Base-by-base conservation (phyloP, 2,888 invertebrate genomes). In the Amblyteles armatorius region DNA sequence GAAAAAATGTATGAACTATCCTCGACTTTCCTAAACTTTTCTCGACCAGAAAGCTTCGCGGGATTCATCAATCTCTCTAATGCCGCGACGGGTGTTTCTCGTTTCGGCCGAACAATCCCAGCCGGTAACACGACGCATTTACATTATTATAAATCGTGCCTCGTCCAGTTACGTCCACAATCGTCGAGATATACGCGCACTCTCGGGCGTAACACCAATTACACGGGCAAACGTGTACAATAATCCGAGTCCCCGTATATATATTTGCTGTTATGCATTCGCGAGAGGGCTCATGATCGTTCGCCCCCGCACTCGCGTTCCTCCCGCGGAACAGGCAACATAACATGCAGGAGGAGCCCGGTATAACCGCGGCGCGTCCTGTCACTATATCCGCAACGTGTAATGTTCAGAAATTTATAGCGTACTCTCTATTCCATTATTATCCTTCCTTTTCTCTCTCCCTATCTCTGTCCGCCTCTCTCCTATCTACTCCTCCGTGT, bases 141-240 rank as follows among this genome's bases (percentile, higher is more conserved):
- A 79, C 86, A 82, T 88, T 87, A 82, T 85, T 86, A 73, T 87
- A 83, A 87, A 88, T 65, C 74, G 80, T 84, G 79, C 82, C 26
- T 78, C 22, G 63, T 74, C 79, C 60, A 65, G 40, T 65, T 65
- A 33, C 65, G 65, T 65, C 19, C 36, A 65, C 33, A 19, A 11
- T 50, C 71, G 71, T 50, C 26, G 71, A 19, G 36, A 52, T 74
- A 50, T 63, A 19, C 67, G 11, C 48, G 7, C 33, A 71, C 26
- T 26, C 29, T 40, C 33, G 77, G 67, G 19, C 40, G 6, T n/a
- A 63, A 33, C 60, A 63, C 3, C 33, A 33, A 63, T 63, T 63
- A 63, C 60, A 63, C 2, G 16, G 33, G 33, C 60, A 77, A 33
- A 33, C 55, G 33, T 50, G 19, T 29, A 50, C 67, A 19, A 48